A percentile compares a stretch with the other conserved stretches of the same genome.
Conservation (phyloP, 2,113 vertebrate genomes). For the Alaudala cheleensis region DNA sequence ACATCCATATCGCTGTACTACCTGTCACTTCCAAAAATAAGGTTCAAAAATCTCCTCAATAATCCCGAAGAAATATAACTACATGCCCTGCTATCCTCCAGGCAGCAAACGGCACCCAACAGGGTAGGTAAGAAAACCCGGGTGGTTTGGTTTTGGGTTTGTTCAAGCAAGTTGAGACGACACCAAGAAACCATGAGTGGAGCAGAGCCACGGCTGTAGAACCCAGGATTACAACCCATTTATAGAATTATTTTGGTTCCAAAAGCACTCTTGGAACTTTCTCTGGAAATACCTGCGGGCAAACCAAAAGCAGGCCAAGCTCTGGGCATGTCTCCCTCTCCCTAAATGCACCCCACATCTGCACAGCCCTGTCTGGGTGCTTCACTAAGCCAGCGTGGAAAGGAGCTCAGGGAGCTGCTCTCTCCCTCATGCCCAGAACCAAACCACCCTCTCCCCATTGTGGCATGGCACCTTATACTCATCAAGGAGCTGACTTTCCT, state of each 20-base stretch:
- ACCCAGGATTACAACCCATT: accelerated
- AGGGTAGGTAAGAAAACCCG: neutral
- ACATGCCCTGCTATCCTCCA: neutral
- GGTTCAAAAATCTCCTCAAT: neutral
- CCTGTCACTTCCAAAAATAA: neutral
- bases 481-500: too few species aligned
- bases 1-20: too few species aligned
- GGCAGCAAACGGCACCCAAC: neutral
- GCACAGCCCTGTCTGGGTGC: neutral
- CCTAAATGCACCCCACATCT: too few species aligned
- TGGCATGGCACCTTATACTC: accelerated
- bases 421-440: accelerated
- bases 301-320: neutral
- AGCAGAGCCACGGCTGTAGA: neutral
- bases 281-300: neutral
- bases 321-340: neutral
- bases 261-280: neutral
- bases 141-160: neutral
- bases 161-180: neutral
- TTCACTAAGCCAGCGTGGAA: accelerated
- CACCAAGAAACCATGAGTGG: neutral
- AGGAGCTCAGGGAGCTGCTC: neutral
- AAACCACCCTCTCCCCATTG: accelerated
- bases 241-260: neutral
- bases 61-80: neutral